Conservation (phyloP, 2,888 invertebrate genomes). For the Drosophila niveifrons region DNA sequence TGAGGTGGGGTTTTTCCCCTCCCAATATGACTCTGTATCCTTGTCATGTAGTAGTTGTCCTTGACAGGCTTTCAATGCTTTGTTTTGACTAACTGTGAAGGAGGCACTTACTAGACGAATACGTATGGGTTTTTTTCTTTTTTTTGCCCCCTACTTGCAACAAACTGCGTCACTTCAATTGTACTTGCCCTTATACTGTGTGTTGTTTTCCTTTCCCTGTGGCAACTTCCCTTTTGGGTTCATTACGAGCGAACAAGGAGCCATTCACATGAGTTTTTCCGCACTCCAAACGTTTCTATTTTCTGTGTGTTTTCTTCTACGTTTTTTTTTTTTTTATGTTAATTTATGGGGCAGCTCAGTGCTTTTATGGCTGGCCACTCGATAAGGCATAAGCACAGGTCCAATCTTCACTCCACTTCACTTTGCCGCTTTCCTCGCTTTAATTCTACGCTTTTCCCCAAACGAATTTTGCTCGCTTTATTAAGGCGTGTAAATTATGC, state of each 20-base stretch:
- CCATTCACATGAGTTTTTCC: slow-evolving; percentile 26
- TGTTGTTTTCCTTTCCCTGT: neutral
- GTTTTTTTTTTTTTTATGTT: slow-evolving; percentile 67
- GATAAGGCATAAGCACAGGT: too few species aligned
- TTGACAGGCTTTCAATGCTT: slow-evolving; percentile 43
- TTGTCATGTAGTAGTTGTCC: slow-evolving; percentile 22
- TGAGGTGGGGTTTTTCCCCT: slow-evolving; percentile 3
- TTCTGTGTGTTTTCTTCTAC: too few species aligned
- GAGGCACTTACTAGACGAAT: slow-evolving; percentile 2
- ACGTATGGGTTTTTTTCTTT: slow-evolving; percentile 8
- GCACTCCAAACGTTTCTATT: slow-evolving; percentile 1
- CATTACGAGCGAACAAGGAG: slow-evolving; percentile 26
- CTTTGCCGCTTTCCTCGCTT: slow-evolving; percentile 6
- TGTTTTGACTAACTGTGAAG: slow-evolving; percentile 39
- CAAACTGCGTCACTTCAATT: slow-evolving; percentile 8
- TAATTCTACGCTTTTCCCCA: slow-evolving; percentile 51
- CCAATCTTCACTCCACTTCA: neutral
- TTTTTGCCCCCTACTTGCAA: slow-evolving; percentile 5
- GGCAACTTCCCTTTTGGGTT: neutral
- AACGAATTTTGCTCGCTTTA: slow-evolving; percentile 22
- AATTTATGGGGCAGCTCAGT: slow-evolving; percentile 63
- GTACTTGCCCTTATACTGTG: neutral
- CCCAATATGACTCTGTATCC: neutral
- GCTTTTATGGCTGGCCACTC: slow-evolving; percentile 50
- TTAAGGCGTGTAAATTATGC: slow-evolving; percentile 33